A percentile compares a stretch with the other conserved stretches of the same genome.
phyloP scores from a whole-genome alignment of 2,888 invertebrate genomes.

The Thelaira solivaga region DNA sequence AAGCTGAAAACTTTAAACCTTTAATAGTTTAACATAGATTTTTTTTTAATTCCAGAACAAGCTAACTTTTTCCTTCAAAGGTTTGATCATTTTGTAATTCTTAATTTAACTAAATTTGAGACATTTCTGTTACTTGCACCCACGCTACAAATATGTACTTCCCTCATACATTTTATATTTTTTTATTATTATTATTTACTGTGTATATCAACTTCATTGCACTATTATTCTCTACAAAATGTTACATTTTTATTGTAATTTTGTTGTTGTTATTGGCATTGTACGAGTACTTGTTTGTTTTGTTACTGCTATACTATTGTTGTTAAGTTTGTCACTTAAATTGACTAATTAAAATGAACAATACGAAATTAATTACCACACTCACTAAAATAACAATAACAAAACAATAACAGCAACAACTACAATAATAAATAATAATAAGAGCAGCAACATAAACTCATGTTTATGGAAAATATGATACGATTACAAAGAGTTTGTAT shows the following conservation, averaged over 20 bases:
- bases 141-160: too few species aligned
- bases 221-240: slow-evolving; percentile 5
- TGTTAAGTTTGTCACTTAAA: slow-evolving; percentile 59
- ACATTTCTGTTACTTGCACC: too few species aligned
- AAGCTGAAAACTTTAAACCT: too few species aligned
- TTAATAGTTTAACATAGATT: too few species aligned
- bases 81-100: too few species aligned
- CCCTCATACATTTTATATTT: background rate
- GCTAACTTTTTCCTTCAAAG: too few species aligned
- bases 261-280: background rate
- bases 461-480: slow-evolving; percentile 33
- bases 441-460: slow-evolving; percentile 16
- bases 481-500: background rate
- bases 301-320: slow-evolving; percentile 39
- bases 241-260: slow-evolving; percentile 22
- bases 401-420: too few species aligned
- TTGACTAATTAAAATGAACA: slow-evolving; percentile 66
- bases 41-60: too few species aligned
- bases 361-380: slow-evolving; percentile 65
- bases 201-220: slow-evolving; percentile 11
- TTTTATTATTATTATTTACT: background rate
- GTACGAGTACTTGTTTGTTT: slow-evolving; percentile 28
- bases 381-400: slow-evolving; percentile 46
- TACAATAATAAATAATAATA: background rate
- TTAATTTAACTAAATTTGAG: too few species aligned